A percentile compares a stretch with the other conserved stretches of the same genome.
These are phyloP conservation scores for Rhabdomys dilectus DNA, from an alignment of 2,113 vertebrate genomes.

Conservation along the genomic window DNA sequence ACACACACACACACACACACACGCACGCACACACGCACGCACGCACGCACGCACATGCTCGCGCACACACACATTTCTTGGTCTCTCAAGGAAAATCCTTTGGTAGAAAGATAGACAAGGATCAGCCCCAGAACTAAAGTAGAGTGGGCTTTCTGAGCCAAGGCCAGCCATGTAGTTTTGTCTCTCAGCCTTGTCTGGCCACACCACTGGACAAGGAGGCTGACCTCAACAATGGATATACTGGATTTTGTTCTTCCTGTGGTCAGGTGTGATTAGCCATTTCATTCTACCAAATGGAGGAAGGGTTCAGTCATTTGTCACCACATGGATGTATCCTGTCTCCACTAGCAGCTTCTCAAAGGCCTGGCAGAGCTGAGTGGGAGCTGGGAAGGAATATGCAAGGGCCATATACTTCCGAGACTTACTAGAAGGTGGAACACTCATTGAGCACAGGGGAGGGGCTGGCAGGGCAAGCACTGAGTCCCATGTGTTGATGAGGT, in stretches of 20 bases:
- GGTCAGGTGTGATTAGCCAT: background rate
- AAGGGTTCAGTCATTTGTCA: background rate
- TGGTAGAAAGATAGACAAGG: background rate
- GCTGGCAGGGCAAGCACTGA: background rate
- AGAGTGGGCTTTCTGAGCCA: accelerated
- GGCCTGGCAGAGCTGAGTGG: background rate
- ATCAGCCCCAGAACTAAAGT: background rate
- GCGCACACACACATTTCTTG: background rate
- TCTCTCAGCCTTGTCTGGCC: background rate
- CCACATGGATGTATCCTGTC: background rate
- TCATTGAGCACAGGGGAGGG: background rate
- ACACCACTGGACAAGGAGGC: background rate
- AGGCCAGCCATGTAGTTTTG: accelerated
- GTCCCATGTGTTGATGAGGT: background rate
- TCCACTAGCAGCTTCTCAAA: background rate
- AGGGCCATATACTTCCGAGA: background rate
- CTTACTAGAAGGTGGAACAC: background rate
- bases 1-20: too few species aligned
- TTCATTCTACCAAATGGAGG: background rate
- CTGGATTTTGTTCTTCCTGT: background rate
- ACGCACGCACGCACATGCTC: background rate
- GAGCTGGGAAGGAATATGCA: background rate
- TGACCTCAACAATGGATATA: background rate
- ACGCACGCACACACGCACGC: background rate
- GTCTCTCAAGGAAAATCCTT: background rate